Conservation (phyloP, 2,113 vertebrate genomes). For the Nothoprocta pentlandii region DNA sequence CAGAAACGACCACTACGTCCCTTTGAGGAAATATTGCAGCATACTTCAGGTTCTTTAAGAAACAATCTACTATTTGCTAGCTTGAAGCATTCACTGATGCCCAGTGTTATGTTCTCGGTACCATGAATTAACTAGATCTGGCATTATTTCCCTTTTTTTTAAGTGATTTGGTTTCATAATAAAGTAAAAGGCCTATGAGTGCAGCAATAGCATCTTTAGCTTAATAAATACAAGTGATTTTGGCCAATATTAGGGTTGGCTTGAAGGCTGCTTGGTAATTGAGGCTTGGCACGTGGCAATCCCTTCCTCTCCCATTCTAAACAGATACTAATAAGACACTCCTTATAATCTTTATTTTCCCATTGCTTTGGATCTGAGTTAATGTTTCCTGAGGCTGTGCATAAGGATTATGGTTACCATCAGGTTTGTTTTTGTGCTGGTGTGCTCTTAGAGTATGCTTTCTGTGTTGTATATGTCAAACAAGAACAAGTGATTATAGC, state of each 20-base stretch:
- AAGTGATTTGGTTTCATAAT: neutral
- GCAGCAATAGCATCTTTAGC: neutral
- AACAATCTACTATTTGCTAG: neutral
- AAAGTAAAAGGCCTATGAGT: neutral
- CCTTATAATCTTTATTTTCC: neutral
- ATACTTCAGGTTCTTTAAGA: neutral
- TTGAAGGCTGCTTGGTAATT: neutral
- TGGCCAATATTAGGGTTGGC: neutral
- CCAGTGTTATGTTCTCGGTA: neutral
- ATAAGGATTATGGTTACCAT: neutral
- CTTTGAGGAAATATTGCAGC: neutral
- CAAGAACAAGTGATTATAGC: neutral
- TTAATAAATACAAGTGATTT: neutral
- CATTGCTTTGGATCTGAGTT: neutral
- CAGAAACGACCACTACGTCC: neutral
- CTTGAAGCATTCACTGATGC: neutral
- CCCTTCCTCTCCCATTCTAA: neutral
- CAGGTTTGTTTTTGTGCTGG: neutral
- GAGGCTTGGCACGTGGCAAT: neutral
- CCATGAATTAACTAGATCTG: neutral
- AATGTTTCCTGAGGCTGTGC: neutral
- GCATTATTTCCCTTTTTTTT: neutral
- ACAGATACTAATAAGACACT: neutral
- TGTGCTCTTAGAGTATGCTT: rapidly evolving
- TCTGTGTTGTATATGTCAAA: neutral